Base-by-base conservation (phyloP, 1,140 invertebrate species). In the Lanistes nyassanus region DNA sequence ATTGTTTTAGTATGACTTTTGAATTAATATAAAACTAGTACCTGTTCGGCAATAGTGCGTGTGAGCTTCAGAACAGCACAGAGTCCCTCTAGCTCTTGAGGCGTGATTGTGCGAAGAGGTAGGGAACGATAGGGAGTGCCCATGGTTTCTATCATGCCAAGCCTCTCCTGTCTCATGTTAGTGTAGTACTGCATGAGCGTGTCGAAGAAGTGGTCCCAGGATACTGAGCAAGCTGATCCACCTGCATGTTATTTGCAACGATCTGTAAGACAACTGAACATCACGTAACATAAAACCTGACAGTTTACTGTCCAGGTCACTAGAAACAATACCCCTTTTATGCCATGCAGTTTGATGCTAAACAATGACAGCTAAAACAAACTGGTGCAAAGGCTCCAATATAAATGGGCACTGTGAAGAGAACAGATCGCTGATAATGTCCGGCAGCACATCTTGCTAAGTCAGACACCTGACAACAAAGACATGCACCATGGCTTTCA, bases 121-220 rank as follows among this genome's bases (percentile, higher is more conserved):
- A 91, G 90, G 16, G 80, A 56, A 85, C 90, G 4, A 91, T 89
- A 37, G 92, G 92, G 75, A 34, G 94, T 90, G 23, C 82, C 80
- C 16, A 80, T 92, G 91, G 73, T 93, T 92, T 76, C 92, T 88
- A 47, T 74, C 11, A 87, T 88, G 0, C 91, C 90, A 9, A 93
- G 92, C 6, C 74, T 70, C 72, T 96, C 94, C 78, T 93, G 92
- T 31, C 93, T 87, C 19, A 95, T 84, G 83, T 90, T 92, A 60
- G 81, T 89, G 77, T 90, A 91, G 83, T 93, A 98, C 79, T 94
- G 92, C 73, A 92, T 92, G 55, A 98, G 90, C 0, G 96, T 95
- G 9, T 91, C 91, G 81, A 98, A 97, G 85, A 98, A 96, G 84
- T 97, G 95, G 84, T 97, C 94, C 94, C 95, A 96, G 0, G 94